Evolutionary conservation across 2,888 invertebrate species (phyloP), one percentile per base, ranked within the genome.

Genomic region (Andrena minutula): DNA sequence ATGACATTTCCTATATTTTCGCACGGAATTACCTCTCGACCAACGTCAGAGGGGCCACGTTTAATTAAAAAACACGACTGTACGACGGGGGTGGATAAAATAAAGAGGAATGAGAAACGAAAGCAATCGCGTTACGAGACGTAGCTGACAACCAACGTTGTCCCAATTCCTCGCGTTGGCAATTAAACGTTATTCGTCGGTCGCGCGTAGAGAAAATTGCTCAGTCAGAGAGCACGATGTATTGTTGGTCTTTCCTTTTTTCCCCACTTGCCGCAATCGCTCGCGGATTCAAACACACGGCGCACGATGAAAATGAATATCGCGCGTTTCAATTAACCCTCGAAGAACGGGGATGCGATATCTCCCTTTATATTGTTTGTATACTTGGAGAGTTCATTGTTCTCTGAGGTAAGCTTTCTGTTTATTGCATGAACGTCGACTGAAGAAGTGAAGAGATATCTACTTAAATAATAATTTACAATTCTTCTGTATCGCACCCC

Each of bases 91-190:
- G 41, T 16, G 74, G 76, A 51, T 41, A 74, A 74, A 76, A 71
- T 69, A 75, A 79, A 77, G 71, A 68, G 71, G 69, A 61, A 73
- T 60, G 77, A 77, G 85, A 81, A 84, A 85, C 82, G 87, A 88
- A 88, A 84, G 88, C 88, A 88, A 87, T 88, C 88, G 88, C 82
- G 84, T 87, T 84, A 86, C 81, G 77, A 82, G 81, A 83, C 79
- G 85, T 84, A 80, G 73, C 70, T 73, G 78, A 79, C 75, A 82
- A 79, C 76, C 79, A 35, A 58, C 81, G 78, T 79, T 83, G 82
- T 82, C 86, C 88, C 91, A 91, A 91, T 91, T 91, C 89, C 82
- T 77, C 84, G 88, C 88, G 87, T 56, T 90, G 89, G 89, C 91
- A 91, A 91, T 91, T 91, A 91, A 91, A 90, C 85, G 86, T 85